phyloP scores from a whole-genome alignment of 2,113 vertebrate genomes.

The Vulpes vulpes region DNA sequence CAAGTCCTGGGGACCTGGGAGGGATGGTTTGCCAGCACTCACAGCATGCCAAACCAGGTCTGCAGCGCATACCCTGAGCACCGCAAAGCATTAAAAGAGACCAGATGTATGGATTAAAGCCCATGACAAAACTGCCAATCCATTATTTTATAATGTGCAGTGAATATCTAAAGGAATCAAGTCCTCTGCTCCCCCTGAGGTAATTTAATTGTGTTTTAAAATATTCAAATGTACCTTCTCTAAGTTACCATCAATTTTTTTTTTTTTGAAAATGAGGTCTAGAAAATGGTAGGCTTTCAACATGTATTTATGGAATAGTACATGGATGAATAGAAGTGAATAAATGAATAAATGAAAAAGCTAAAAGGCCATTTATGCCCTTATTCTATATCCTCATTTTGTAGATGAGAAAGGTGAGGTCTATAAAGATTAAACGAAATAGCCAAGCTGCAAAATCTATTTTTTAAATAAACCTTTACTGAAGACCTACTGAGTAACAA shows the following conservation, averaged over 20 bases:
- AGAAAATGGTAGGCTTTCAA: not conserved
- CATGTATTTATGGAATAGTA: not conserved
- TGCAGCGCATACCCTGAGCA: not conserved
- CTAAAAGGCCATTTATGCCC: not conserved
- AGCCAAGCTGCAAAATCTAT: not conserved
- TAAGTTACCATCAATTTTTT: not conserved
- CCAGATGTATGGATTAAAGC: not conserved
- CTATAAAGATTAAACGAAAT: not conserved
- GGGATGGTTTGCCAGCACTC: not conserved
- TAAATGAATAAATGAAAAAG: not conserved
- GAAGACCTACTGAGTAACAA: not conserved
- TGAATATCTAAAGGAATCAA: constrained; percentile 42
- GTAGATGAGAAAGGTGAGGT: not conserved
- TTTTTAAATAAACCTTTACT: not conserved
- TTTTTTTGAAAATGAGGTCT: not conserved
- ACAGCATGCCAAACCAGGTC: not conserved
- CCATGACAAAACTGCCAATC: not conserved
- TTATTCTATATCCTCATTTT: not conserved
- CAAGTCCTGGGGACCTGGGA: rapidly evolving
- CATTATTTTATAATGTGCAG: not conserved
- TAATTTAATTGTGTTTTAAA: constrained; percentile 12
- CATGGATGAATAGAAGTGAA: not conserved
- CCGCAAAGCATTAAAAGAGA: not conserved
- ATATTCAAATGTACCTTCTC: not conserved
- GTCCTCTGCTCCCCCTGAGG: not conserved